Evolutionary conservation across 2,888 invertebrate genomes (phyloP).

Genomic region (Rhabditoides inermis): DNA sequence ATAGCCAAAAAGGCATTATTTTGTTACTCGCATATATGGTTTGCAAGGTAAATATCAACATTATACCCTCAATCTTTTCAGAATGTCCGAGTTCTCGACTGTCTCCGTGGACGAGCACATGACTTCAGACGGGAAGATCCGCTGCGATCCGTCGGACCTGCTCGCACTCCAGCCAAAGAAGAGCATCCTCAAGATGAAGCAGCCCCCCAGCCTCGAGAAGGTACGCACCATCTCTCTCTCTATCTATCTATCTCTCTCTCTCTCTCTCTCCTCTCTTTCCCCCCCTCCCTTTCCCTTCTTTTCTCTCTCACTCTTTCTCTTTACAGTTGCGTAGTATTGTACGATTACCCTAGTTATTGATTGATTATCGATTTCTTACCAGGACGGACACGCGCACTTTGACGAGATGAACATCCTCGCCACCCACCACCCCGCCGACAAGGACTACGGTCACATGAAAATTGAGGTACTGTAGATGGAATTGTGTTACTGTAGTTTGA

Average conservation of each 20-base stretch:
- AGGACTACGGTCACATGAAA: slow-evolving; percentile 99
- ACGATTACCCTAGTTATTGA: neutral
- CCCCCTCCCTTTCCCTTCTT: neutral
- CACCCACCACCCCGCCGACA: slow-evolving; percentile 90
- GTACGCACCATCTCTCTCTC: slow-evolving; percentile 16
- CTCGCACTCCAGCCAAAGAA: slow-evolving; percentile 51
- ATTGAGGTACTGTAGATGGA: no score
- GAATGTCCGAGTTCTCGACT: no score
- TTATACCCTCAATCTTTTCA: no score
- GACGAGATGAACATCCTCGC: slow-evolving; percentile 98
- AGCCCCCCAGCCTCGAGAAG: slow-evolving; percentile 42
- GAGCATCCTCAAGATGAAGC: slow-evolving; percentile 48
- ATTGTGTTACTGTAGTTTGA: neutral
- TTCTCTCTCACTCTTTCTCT: neutral
- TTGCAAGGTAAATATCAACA: no score
- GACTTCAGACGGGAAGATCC: slow-evolving; percentile 23
- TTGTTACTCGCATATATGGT: no score
- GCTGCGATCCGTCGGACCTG: slow-evolving; percentile 43
- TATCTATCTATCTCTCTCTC: neutral
- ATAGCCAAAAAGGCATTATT: no score
- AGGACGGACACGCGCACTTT: slow-evolving; percentile 47
- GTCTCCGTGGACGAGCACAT: slow-evolving; percentile 18
- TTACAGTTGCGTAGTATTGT: neutral
- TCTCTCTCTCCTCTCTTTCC: neutral
- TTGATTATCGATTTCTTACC: neutral